Base-by-base conservation (phyloP, 2,797 vertebrate species). In the Muscicapa comitata region DNA sequence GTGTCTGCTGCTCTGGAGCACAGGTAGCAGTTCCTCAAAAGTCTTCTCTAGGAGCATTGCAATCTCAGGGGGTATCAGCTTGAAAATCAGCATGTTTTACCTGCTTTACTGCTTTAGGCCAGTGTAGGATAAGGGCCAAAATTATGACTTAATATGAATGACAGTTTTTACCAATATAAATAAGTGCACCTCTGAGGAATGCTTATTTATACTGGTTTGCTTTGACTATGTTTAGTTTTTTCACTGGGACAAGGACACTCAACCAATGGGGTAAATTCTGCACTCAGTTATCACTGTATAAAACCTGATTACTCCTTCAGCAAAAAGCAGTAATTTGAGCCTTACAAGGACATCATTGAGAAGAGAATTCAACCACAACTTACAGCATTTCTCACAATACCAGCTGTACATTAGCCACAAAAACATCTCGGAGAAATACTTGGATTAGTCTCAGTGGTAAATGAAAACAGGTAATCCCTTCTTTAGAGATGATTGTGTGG, bases 381-480 rank as follows among this genome's bases (percentile, higher is more conserved):
- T 80, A 68, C 67, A 62, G 31, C 66, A 63, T 88, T 86, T 79
- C 62, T 94, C 70, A 89, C 62, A 72, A 45, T 40, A 57, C 33
- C 55, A 87, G 65, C 84, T 78, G 47, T 65, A 53, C 31, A 31
- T 53, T 74, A 77, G 24, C 88, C 95, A 72, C 88, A 94, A 86
- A 96, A 93, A 24, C 53, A 73, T 88, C 85, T 95, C 53, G 50
- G 73, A 83, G 51, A 48, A 48, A 76, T 68, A 21, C 31, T 57
- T 84, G 66, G 35, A 29, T 93, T 90, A 80, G 65, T 86, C 76
- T 77, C 72, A 62, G 92, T 55, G 88, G 75, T 72, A 70, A 86
- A 85, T n/a, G 66, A 91, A 86, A 95, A 72, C 91, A 95, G 91
- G 90, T 92, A 94, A 95, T 86, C 59, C 47, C 48, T 65, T 83